Evolutionary conservation across 2,888 invertebrate genomes (phyloP).

Genomic region (Sepiola atlantica): DNA sequence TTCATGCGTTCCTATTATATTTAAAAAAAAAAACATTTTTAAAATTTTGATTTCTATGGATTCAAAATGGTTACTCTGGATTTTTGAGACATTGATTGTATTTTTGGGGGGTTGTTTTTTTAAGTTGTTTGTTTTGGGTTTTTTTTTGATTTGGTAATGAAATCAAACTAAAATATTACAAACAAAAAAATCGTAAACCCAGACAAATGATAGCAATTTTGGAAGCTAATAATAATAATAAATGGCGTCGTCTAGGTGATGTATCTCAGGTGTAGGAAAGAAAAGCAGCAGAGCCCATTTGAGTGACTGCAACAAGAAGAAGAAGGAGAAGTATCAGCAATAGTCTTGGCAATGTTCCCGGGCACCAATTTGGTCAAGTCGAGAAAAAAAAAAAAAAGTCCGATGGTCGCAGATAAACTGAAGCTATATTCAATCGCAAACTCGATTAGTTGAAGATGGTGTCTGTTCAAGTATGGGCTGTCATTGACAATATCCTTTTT

Average conservation of each 20-base stretch:
- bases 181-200: background rate
- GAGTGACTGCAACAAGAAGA: constrained; percentile 21
- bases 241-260: background rate
- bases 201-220: background rate
- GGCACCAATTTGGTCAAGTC: background rate
- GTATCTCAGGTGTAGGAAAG: background rate
- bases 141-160: background rate
- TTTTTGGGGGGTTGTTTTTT: too few species aligned
- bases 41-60: background rate
- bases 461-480: background rate
- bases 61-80: constrained; percentile 19
- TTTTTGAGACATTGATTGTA: background rate
- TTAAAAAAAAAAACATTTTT: too few species aligned
- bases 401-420: background rate
- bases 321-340: constrained; percentile 6
- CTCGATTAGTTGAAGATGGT: background rate
- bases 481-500: background rate
- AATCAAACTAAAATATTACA: background rate
- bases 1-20: too few species aligned
- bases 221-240: background rate
- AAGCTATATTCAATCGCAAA: background rate
- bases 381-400: background rate
- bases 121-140: too few species aligned
- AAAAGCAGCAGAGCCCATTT: background rate
- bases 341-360: background rate